These are phyloP conservation scores for Aleiodes alternator DNA, from an alignment of 2,888 invertebrate genomes.

Conservation along the genomic window DNA sequence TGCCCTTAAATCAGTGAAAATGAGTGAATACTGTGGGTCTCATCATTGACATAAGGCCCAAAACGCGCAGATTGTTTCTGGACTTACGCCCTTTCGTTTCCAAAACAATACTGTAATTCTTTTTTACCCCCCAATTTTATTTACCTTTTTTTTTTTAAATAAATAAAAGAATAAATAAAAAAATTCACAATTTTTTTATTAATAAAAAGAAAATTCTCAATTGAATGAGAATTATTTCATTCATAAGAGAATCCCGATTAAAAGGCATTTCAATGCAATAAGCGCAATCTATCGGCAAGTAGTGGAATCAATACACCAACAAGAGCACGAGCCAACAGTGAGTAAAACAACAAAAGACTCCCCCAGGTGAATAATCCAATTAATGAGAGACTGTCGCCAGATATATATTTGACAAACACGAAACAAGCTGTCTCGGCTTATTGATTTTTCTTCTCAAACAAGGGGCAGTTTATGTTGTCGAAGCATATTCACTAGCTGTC, in stretches of 20 bases:
- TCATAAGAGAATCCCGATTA: neutral
- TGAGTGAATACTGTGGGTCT: too few relatives aligned
- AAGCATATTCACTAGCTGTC: neutral
- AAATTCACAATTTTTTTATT: too few relatives aligned
- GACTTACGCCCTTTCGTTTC: too few relatives aligned
- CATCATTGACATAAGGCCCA: too few relatives aligned
- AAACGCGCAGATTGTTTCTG: too few relatives aligned
- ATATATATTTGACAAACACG: conserved; percentile 40
- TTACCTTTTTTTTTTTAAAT: too few relatives aligned
- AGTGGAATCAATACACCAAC: conserved; percentile 15
- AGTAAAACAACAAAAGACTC: conserved; percentile 8
- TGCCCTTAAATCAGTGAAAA: too few relatives aligned
- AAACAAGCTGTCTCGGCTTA: conserved; percentile 37
- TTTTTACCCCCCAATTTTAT: too few relatives aligned
- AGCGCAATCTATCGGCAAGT: conserved; percentile 36
- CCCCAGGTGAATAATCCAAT: conserved; percentile 22
- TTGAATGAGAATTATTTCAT: too few relatives aligned
- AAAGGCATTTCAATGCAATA: conserved; percentile 4
- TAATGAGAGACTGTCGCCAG: conserved; percentile 34
- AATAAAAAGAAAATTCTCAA: too few relatives aligned
- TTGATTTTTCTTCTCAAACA: conserved; percentile 31
- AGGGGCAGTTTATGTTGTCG: conserved; percentile 12
- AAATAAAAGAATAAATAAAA: too few relatives aligned
- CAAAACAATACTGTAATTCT: too few relatives aligned
- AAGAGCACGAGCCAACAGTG: neutral